Evolutionary conservation across 2,113 vertebrate genomes (phyloP).

Genomic region (Cyprinodon variegatus): DNA sequence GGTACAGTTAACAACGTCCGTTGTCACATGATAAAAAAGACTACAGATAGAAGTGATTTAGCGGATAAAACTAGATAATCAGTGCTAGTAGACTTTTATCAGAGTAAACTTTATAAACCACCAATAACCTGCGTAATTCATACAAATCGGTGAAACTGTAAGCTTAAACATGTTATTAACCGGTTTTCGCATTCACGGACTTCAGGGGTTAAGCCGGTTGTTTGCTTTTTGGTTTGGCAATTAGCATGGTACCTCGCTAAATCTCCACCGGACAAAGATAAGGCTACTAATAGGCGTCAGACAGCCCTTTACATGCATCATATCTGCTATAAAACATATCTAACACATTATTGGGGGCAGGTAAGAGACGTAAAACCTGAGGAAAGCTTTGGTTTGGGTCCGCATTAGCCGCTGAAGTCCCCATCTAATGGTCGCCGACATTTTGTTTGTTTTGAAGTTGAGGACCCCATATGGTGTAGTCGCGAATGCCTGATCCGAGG

Average conservation of each 20-base stretch:
- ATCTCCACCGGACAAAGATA: fast-evolving
- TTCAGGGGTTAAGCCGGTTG: not conserved
- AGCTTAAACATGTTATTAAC: not conserved
- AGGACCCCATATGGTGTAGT: constrained; percentile 47
- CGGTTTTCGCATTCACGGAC: not conserved
- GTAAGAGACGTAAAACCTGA: constrained; percentile 52
- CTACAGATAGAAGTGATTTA: not conserved
- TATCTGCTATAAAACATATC: fast-evolving
- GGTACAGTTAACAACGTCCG: not conserved
- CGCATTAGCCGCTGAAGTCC: constrained; percentile 58
- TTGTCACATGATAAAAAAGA: not conserved
- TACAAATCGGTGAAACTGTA: not conserved
- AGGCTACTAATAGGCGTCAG: not conserved
- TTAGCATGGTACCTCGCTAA: constrained; percentile 11
- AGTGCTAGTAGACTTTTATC: not conserved
- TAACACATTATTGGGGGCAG: not conserved
- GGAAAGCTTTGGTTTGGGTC: constrained; percentile 27
- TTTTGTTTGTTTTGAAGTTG: constrained; percentile 78
- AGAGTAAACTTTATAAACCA: fast-evolving
- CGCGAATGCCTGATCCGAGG: not conserved
- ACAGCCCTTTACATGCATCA: not conserved
- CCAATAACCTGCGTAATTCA: not conserved
- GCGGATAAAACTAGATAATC: not conserved
- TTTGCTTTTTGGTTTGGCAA: constrained; percentile 13
- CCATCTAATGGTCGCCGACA: constrained; percentile 77